A percentile compares a stretch with the other conserved stretches of the same genome.
Evolutionary conservation across 2,888 invertebrate genomes (phyloP).

Genomic region (Ichneumon xanthorius): DNA sequence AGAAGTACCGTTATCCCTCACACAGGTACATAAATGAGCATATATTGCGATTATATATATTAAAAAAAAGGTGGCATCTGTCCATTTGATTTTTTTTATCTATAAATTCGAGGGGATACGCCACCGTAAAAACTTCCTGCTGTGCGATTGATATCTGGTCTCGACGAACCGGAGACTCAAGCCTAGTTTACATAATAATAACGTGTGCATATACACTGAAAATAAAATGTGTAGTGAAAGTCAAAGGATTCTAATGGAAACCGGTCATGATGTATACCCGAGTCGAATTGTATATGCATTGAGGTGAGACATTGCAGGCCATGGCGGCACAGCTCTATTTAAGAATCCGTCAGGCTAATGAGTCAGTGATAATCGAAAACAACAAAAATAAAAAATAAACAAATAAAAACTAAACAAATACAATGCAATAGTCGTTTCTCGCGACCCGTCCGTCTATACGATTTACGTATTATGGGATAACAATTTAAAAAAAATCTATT

Average conservation of each 20-base stretch:
- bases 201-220: constrained; percentile 4
- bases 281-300: constrained; percentile 16
- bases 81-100: background rate
- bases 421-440: too few relatives aligned
- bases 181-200: constrained; percentile 38
- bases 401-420: too few relatives aligned
- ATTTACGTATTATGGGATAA: too few relatives aligned
- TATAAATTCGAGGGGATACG: background rate
- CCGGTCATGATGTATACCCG: constrained; percentile 44
- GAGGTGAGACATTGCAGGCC: constrained; percentile 20
- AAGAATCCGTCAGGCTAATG: background rate
- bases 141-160: constrained; percentile 12
- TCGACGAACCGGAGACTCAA: constrained; percentile 3
- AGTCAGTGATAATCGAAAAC: background rate
- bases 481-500: too few relatives aligned
- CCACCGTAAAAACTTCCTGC: background rate
- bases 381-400: background rate
- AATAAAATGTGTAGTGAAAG: constrained; percentile 51
- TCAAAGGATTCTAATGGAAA: constrained; percentile 54
- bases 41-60: background rate
- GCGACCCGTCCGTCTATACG: too few relatives aligned
- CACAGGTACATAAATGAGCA: background rate
- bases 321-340: background rate
- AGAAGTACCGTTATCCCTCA: background rate
- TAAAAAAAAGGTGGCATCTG: background rate